Percentiles rank a stretch among this genome's conserved stretches.
Evolutionary conservation across 2,113 vertebrate species (phyloP).

Genomic region (Pachypanchax playfairii): DNA sequence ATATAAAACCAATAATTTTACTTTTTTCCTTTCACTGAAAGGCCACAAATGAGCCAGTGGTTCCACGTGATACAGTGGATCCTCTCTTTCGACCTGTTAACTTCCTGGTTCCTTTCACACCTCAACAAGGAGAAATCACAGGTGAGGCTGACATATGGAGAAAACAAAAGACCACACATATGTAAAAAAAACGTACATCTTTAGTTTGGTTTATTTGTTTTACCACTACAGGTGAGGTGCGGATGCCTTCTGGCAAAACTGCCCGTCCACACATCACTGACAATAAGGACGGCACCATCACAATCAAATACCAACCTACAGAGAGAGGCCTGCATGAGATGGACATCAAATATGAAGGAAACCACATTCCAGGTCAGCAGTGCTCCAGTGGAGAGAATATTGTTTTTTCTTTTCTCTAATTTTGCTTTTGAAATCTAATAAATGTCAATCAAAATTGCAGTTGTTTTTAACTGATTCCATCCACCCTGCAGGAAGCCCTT

Average conservation of each 20-base stretch:
- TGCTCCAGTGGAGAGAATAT: background rate
- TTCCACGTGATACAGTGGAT: conserved; percentile 84
- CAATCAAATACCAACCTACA: conserved; percentile 89
- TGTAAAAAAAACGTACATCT: too few relatives aligned
- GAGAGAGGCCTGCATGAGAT: conserved; percentile 96
- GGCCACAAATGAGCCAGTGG: conserved; percentile 92
- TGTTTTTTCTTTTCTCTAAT: background rate
- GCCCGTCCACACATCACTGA: conserved; percentile 89
- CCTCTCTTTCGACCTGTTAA: conserved; percentile 91
- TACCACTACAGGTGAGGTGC: conserved; percentile 86
- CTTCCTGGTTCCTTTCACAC: conserved; percentile 92
- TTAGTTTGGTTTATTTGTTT: conserved; percentile 19
- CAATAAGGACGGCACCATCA: conserved; percentile 95
- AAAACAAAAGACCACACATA: background rate
- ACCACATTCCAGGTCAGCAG: conserved; percentile 92
- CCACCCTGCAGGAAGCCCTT: conserved; percentile 83
- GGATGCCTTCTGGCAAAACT: conserved; percentile 95
- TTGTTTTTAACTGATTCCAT: conserved; percentile 2
- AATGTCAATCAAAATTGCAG: background rate
- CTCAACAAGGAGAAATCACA: conserved; percentile 95
- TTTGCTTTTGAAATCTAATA: background rate
- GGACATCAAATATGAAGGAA: conserved; percentile 97
- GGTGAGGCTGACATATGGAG: conserved; percentile 73
- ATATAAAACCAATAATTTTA: conserved; percentile 23
- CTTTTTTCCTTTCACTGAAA: conserved; percentile 50